phyloP scores from a whole-genome alignment of 35 echinoderm and acorn worm species.

The Ophioderma brevispina region DNA sequence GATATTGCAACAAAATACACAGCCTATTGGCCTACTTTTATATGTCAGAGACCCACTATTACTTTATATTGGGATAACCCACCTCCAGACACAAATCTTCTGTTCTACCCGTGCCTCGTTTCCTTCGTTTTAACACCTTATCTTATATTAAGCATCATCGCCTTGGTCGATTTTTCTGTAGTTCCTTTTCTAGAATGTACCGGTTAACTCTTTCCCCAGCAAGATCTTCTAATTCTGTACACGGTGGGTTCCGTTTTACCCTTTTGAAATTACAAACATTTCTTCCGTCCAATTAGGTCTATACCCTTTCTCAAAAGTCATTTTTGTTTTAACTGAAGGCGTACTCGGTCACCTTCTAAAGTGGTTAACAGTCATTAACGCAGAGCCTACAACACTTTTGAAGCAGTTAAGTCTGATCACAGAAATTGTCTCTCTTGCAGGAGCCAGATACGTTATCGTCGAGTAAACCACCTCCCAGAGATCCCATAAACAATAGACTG shows the following conservation, averaged over 20 bases:
- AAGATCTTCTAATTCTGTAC: conserved; percentile 1
- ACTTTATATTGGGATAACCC: background rate
- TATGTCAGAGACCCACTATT: background rate
- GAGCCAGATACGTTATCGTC: too few species aligned
- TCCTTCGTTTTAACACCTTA: background rate
- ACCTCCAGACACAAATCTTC: background rate
- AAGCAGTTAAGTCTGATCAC: too few species aligned
- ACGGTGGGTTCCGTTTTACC: background rate
- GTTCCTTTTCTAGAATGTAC: conserved; percentile 15
- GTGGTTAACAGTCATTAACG: too few species aligned
- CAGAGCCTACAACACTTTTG: too few species aligned
- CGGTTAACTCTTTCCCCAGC: background rate
- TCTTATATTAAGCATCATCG: background rate
- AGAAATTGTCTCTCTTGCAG: too few species aligned
- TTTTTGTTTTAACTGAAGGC: conserved; percentile 24
- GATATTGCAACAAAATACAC: background rate
- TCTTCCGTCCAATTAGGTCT: conserved; percentile 25
- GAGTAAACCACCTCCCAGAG: too few species aligned
- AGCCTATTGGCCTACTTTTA: background rate
- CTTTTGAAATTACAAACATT: background rate
- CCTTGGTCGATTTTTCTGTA: background rate
- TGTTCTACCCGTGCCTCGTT: background rate
- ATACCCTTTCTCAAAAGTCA: background rate
- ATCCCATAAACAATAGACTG: too few species aligned
- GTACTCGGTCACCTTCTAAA: conserved; percentile 12